phyloP scores from a whole-genome alignment of 2,888 invertebrate genomes.

The Zygaena filipendulae region DNA sequence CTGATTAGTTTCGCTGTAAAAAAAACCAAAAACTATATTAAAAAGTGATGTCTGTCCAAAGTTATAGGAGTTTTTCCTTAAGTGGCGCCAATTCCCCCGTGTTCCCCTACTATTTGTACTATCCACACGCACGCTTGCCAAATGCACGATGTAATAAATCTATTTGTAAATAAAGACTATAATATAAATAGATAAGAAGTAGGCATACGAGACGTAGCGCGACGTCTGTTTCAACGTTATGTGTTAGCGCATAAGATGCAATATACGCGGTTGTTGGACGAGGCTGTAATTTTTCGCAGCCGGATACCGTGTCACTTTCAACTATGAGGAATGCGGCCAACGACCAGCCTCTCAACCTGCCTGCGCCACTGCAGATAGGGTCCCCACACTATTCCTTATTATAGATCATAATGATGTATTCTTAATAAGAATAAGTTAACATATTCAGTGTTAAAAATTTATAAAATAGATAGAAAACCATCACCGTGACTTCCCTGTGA shows the following conservation, averaged over 20 bases:
- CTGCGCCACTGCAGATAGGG: conserved; percentile 22
- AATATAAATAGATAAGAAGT: no score
- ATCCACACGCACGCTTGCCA: background rate
- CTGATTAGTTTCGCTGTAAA: no score
- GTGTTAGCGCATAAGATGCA: conserved; percentile 21
- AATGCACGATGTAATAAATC: background rate
- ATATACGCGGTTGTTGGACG: conserved; percentile 24
- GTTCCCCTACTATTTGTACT: no score
- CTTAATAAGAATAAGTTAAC: no score
- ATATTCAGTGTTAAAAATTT: background rate
- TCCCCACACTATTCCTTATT: no score
- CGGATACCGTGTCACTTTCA: conserved; percentile 64
- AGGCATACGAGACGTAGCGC: conserved; percentile 3
- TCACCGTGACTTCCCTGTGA: no score
- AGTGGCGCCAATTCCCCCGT: no score
- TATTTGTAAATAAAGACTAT: no score
- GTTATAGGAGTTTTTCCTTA: no score
- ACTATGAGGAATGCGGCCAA: conserved; percentile 62
- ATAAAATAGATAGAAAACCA: no score
- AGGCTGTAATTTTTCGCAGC: conserved; percentile 57
- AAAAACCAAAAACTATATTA: no score
- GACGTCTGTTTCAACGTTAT: conserved; percentile 5
- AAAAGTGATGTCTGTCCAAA: no score
- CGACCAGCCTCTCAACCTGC: conserved; percentile 51
- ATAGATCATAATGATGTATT: conserved; percentile 2